phyloP scores from a whole-genome alignment of 2,888 invertebrate species.

The Campoletis raptor region DNA sequence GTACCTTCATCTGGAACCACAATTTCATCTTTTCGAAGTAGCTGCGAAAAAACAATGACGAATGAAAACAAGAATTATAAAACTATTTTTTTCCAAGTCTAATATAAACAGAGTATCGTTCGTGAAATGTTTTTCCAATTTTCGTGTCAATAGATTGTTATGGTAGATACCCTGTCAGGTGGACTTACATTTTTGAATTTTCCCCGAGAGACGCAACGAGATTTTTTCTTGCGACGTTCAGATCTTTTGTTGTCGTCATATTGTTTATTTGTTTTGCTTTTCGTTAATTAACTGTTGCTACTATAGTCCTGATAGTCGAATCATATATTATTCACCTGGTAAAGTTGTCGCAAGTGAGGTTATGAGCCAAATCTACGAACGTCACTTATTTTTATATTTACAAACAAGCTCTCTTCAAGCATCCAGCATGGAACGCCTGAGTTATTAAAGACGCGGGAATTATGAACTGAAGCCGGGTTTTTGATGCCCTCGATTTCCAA shows the following conservation, averaged over 20 bases:
- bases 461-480: too few relatives aligned
- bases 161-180: slow-evolving; percentile 20
- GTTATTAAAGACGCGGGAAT: too few relatives aligned
- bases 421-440: too few relatives aligned
- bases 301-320: too few relatives aligned
- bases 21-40: slow-evolving; percentile 91
- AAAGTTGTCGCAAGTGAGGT: too few relatives aligned
- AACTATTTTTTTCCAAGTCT: background rate
- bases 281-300: background rate
- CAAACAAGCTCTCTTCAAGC: too few relatives aligned
- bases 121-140: background rate
- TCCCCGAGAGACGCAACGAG: slow-evolving; percentile 89
- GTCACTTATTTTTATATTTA: too few relatives aligned
- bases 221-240: slow-evolving; percentile 88
- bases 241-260: slow-evolving; percentile 83
- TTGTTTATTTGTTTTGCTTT: slow-evolving; percentile 26
- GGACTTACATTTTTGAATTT: slow-evolving; percentile 87
- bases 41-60: slow-evolving; percentile 72
- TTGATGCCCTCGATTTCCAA: too few relatives aligned
- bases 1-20: slow-evolving; percentile 88
- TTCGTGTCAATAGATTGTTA: background rate
- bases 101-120: background rate
- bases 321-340: too few relatives aligned
- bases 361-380: too few relatives aligned
- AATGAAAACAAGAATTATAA: background rate